Evolutionary conservation across 2,797 vertebrate species (phyloP), one percentile per base, ranked within the genome.

Genomic region (Agapornis canus): DNA sequence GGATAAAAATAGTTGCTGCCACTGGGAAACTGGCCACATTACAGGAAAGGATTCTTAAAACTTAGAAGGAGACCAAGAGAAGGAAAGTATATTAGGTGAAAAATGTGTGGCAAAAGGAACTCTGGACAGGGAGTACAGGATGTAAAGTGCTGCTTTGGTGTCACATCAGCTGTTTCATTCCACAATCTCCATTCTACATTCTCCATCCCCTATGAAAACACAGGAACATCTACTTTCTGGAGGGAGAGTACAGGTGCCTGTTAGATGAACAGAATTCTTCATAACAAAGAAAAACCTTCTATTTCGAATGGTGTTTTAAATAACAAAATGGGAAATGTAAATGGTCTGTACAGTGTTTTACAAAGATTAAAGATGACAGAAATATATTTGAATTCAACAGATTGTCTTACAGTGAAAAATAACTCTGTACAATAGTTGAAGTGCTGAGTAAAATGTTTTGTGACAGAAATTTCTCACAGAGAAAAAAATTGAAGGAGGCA

Each of bases 381-480:
- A 93, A 93, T 83, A 72, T 51, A 94, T 90, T 82, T 3, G 6
- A 85, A 47, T 91, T 89, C 79, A 94, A 70, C 89, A 93, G 89
- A 92, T 89, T 76, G 39, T 86, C 52, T 82, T 77, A 25, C 5
- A 35, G 66, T 80, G 32, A 83, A 89, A 95, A 92, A 80, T 86
- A 89, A 23, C 49, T 80, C 68, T 18, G 18, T 66, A 78, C 26
- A 47, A 47, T 56, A 56, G 40, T 72, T 92, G 47, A 70, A 83
- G 54, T 45, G 31, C 86, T 82, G 90, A 95, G 88, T 82, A 79
- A 83, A 94, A 93, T 75, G 13, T 65, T 82, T 77, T 80, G 54
- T 82, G 89, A 85, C 86, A 96, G 92, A 90, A 78, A 86, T 80
- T 70, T 79, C 68, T 65, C 52, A 23, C 52, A 32, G 51, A 78